Evolutionary conservation across 2,797 vertebrate genomes (phyloP), one percentile per base, ranked within the genome.

Genomic region (Cuniculus paca): DNA sequence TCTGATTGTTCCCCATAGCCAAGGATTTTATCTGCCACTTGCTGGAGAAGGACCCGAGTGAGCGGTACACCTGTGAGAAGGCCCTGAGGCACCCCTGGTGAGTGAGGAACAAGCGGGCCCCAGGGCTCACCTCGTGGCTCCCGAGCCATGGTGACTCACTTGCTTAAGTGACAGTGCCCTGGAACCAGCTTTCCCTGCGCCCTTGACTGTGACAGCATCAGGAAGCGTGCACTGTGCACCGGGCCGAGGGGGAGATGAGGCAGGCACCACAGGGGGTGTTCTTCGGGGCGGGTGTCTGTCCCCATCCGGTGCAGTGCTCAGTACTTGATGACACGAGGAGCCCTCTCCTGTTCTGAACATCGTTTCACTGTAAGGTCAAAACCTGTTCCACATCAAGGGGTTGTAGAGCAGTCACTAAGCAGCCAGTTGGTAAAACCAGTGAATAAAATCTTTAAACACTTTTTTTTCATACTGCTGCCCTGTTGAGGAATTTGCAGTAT

Each of bases 1-100:
- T 84, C n/a, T 96, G 14, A 60, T 72, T 84, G 94, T 58, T 97
- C 85, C 97, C 96, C 87, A 96, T 98, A 99, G 99, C 99, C 89
- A 99, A 99, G 98, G 99, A 99, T 93, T 99, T 99, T 90, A 99
- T 99, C 98, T 98, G 98, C 45, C 99, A 99, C 39, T 97, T 99
- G 93, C 98, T 99, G 98, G 99, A 99, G 98, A 99, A 99, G 96
- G 99, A 99, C 97, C 99, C 99, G 0, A 98, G 45, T 0, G 98
- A 98, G 28, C 99, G 99, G 77, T 99, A 99, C 92, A 99, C 98
- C 96, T 99, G 99, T 0, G 99, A 99, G 86, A 98, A 99, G 98
- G 99, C 99, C 0, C 98, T 99, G 97, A 87, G 94, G 81, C 99
- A 99, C 97, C 99, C 99, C 0, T 99, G 99, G 99, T 99, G 93